Base-by-base conservation (phyloP, 2,888 invertebrate genomes). In the Cyclophora punctaria region DNA sequence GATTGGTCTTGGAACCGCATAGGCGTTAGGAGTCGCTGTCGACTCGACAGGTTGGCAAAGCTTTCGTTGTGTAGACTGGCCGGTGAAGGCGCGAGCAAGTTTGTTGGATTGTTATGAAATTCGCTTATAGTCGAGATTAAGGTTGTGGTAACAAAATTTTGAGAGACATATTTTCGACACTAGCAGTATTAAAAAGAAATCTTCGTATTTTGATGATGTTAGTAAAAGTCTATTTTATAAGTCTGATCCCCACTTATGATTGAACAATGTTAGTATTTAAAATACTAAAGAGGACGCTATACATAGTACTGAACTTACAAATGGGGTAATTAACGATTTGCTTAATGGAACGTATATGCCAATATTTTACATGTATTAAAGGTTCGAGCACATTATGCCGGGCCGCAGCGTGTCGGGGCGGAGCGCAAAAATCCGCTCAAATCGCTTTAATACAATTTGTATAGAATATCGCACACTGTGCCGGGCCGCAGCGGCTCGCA, bases 131-230 rank as follows among this genome's bases (percentile, higher is more conserved):
- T 73, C 71, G 78, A 80, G 75, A 79, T 71, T 76, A 84, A 82
- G 87, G 86, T 86, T 87, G 86, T 86, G 87, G 86, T 80, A 80
- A 80, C 71, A 75, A 80, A 78, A 72, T 80, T 78, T 84, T 84
- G 80, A 84, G 81, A 86, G 80, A 84, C 77, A 81, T 84, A 84
- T 86, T 86, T 87, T 87, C 78, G 75, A 82, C 72, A 77, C 77
- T 78, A 81, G 79, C 78, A 78, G 77, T 85, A 83, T 83, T 83
- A 72, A 74, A 63, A 74, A 69, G 54, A 70, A 74, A 74, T 70
- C 71, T 76, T 69, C 70, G 72, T 83, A 85, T 83, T 84, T 85
- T 84, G 78, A 83, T 74, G 81, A 80, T 71, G 67, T 65, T 69
- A 71, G 63, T 68, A 69, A 71, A 63, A 20, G 20, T 59, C 63